These are phyloP conservation scores for Theretra japonica DNA, from an alignment of 2,888 invertebrate species.

Conservation along the genomic window DNA sequence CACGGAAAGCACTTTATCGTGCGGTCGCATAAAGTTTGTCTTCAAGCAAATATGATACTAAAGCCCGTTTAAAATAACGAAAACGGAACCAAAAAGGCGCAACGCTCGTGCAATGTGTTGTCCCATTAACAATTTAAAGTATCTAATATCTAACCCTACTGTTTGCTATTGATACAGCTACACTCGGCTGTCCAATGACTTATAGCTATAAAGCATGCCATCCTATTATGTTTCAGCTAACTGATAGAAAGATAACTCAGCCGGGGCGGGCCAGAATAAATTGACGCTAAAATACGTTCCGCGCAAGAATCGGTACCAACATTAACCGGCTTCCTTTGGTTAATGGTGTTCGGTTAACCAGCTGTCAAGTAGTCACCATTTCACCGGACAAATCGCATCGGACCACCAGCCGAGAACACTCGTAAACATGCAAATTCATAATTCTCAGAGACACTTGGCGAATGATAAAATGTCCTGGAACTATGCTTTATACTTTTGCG, in stretches of 20 bases:
- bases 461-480: slow-evolving; percentile 56
- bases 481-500: slow-evolving; percentile 36
- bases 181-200: slow-evolving; percentile 37
- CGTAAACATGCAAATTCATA: slow-evolving; percentile 80
- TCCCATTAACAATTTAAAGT: slow-evolving; percentile 5
- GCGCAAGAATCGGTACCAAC: slow-evolving; percentile 56
- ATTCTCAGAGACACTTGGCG: slow-evolving; percentile 58
- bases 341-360: slow-evolving; percentile 73
- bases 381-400: slow-evolving; percentile 70
- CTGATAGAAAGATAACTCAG: slow-evolving; percentile 68
- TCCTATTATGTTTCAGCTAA: slow-evolving; percentile 64
- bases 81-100: background rate
- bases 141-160: slow-evolving; percentile 27
- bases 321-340: slow-evolving; percentile 61
- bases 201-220: slow-evolving; percentile 56
- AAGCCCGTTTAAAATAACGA: background rate
- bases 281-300: slow-evolving; percentile 65
- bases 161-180: slow-evolving; percentile 22
- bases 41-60: background rate
- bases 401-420: slow-evolving; percentile 75
- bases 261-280: slow-evolving; percentile 60
- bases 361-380: slow-evolving; percentile 73
- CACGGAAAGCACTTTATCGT: background rate
- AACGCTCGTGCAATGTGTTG: background rate
- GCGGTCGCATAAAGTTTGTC: background rate